These are phyloP conservation scores for Ctenochaetus hawaiiensis DNA, from an alignment of 2,797 vertebrate species.

Conservation along the genomic window DNA sequence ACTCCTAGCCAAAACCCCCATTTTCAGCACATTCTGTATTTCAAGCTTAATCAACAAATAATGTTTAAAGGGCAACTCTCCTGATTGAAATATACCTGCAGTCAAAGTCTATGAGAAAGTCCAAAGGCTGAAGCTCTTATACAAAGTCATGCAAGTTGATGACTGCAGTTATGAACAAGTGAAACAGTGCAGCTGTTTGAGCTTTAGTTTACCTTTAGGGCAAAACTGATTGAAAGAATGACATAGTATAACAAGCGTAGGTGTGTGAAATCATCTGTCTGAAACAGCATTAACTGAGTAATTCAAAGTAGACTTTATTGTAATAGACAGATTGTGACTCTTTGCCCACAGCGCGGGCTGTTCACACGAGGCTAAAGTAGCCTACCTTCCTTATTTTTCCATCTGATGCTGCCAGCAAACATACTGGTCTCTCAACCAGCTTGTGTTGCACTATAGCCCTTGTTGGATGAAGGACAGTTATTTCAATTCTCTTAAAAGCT, in stretches of 20 bases:
- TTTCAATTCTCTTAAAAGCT: neutral
- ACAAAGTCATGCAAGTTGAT: neutral
- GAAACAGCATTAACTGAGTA: neutral
- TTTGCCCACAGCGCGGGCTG: neutral
- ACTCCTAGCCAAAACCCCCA: too few species aligned
- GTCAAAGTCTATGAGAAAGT: too few species aligned
- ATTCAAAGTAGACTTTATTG: neutral
- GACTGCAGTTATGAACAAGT: neutral
- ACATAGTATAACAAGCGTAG: neutral
- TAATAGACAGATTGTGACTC: constrained; percentile 1
- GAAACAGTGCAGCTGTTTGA: neutral
- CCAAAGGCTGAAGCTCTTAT: too few species aligned
- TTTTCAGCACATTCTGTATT: too few species aligned
- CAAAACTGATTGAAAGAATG: constrained; percentile 5
- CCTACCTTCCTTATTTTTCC: neutral
- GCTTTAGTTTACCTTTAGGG: neutral
- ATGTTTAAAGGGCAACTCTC: too few species aligned
- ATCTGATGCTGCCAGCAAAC: neutral
- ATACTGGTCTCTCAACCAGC: neutral
- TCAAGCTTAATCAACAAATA: too few species aligned
- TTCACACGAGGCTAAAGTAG: neutral
- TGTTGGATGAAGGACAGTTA: neutral
- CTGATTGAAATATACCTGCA: too few species aligned
- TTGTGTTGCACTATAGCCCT: neutral
- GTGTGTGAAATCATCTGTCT: neutral